Evolutionary conservation across 2,113 vertebrate genomes (phyloP).

Genomic region (Erinaceus europaeus): DNA sequence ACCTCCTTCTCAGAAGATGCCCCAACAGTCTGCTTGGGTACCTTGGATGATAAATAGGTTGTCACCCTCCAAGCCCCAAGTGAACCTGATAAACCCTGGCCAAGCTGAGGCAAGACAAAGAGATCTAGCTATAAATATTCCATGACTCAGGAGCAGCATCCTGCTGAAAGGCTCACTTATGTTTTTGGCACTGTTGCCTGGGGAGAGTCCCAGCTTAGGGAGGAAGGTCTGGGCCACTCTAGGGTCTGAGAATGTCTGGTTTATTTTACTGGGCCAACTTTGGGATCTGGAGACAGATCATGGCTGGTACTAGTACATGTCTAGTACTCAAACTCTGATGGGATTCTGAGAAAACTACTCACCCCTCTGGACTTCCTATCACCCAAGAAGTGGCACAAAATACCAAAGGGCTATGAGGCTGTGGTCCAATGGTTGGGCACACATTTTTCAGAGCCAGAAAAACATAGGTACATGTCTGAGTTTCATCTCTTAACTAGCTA

Average conservation of each 20-base stretch:
- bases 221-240: background rate
- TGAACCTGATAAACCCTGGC: conserved; percentile 70
- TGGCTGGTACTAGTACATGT: background rate
- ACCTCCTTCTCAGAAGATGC: conserved; percentile 14
- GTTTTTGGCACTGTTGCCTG: conserved; percentile 53
- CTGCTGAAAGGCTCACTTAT: conserved; percentile 23
- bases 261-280: background rate
- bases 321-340: background rate
- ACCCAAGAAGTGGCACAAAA: background rate
- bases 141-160: conserved; percentile 34
- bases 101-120: background rate
- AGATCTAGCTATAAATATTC: conserved; percentile 71
- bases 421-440: background rate
- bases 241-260: background rate
- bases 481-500: background rate
- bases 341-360: background rate
- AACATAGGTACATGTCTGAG: background rate
- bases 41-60: conserved; percentile 74
- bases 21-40: conserved; percentile 57
- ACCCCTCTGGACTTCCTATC: background rate
- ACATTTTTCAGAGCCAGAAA: background rate
- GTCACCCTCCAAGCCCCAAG: conserved; percentile 40
- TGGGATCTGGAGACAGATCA: background rate
- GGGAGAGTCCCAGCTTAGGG: background rate
- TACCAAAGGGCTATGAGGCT: background rate